Conservation (phyloP, 2,888 invertebrate species). For the Patella pellucida region DNA sequence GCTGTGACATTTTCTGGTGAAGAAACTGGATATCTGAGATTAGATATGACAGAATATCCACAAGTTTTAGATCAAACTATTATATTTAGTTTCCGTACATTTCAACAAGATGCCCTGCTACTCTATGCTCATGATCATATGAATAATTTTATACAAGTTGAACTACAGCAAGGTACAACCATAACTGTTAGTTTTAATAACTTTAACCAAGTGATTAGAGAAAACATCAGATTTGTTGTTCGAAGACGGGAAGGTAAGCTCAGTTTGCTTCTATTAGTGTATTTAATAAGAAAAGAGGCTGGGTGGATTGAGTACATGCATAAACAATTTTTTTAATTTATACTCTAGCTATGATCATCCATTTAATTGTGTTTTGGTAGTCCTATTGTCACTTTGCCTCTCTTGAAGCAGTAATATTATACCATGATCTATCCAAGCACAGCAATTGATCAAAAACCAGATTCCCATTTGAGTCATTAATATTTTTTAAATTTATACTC, state of each 20-base stretch:
- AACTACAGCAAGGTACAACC: slow-evolving; percentile 42
- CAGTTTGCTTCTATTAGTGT: too few species aligned
- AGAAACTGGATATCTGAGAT: slow-evolving; percentile 79
- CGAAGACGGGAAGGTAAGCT: neutral
- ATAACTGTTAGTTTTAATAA: slow-evolving; percentile 48
- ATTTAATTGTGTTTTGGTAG: neutral
- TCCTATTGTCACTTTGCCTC: neutral
- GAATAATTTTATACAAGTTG: slow-evolving; percentile 88
- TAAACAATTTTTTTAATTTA: too few species aligned
- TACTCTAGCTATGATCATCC: neutral
- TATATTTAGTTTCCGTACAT: slow-evolving; percentile 90
- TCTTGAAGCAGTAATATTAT: slow-evolving; percentile 22
- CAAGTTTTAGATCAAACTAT: slow-evolving; percentile 83
- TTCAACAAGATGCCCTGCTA: slow-evolving; percentile 80
- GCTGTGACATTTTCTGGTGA: slow-evolving; percentile 88
- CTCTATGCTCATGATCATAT: slow-evolving; percentile 92
- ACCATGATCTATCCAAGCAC: too few species aligned
- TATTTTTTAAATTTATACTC: too few species aligned
- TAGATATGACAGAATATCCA: slow-evolving; percentile 76
- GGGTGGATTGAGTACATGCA: too few species aligned
- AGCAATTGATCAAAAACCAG: too few species aligned
- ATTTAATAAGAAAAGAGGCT: too few species aligned
- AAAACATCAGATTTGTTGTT: slow-evolving; percentile 23
- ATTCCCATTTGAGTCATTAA: too few species aligned
- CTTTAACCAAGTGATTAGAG: slow-evolving; percentile 36